A percentile compares a stretch with the other conserved stretches of the same genome.
phyloP scores from a whole-genome alignment of 2,888 invertebrate species.

The Yponomeuta malinellus region DNA sequence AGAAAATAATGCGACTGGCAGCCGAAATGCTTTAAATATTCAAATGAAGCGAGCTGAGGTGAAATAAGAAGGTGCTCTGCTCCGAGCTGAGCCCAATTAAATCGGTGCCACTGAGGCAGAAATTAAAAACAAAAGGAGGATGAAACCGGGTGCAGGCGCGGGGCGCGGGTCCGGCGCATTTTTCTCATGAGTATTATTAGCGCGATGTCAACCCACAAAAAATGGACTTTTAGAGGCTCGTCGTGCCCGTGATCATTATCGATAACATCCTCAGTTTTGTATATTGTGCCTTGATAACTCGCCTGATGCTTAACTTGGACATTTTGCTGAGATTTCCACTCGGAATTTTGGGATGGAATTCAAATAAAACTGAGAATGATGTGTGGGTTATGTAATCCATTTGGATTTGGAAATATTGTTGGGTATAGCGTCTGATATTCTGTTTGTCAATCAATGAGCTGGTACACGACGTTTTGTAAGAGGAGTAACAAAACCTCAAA shows the following conservation, averaged over 20 bases:
- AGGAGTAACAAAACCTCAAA: slow-evolving; percentile 53
- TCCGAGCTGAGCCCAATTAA: slow-evolving; percentile 74
- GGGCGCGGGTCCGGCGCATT: slow-evolving; percentile 65
- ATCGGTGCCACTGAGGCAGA: slow-evolving; percentile 76
- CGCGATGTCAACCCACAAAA: slow-evolving; percentile 74
- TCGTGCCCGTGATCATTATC: slow-evolving; percentile 68
- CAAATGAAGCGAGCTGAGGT: slow-evolving; percentile 74
- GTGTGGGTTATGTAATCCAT: slow-evolving; percentile 54
- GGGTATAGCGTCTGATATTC: slow-evolving; percentile 21
- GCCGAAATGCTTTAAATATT: slow-evolving; percentile 75
- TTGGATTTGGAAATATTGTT: slow-evolving; percentile 21
- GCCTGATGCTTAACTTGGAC: slow-evolving; percentile 49
- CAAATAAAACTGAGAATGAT: slow-evolving; percentile 10
- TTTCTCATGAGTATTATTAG: slow-evolving; percentile 76
- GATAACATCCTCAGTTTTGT: slow-evolving; percentile 71
- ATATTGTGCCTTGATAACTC: slow-evolving; percentile 69
- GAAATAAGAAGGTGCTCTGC: slow-evolving; percentile 74
- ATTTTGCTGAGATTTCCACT: slow-evolving; percentile 55
- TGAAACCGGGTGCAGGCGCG: slow-evolving; percentile 28
- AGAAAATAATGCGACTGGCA: slow-evolving; percentile 66
- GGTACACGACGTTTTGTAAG: slow-evolving; percentile 37
- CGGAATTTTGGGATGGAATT: slow-evolving; percentile 6
- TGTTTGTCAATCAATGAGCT: slow-evolving; percentile 50
- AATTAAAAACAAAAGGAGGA: slow-evolving; percentile 75
- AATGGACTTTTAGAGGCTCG: slow-evolving; percentile 67